These are phyloP conservation scores for Dolomedes plantarius DNA, from an alignment of 2,888 invertebrate species.

Conservation along the genomic window DNA sequence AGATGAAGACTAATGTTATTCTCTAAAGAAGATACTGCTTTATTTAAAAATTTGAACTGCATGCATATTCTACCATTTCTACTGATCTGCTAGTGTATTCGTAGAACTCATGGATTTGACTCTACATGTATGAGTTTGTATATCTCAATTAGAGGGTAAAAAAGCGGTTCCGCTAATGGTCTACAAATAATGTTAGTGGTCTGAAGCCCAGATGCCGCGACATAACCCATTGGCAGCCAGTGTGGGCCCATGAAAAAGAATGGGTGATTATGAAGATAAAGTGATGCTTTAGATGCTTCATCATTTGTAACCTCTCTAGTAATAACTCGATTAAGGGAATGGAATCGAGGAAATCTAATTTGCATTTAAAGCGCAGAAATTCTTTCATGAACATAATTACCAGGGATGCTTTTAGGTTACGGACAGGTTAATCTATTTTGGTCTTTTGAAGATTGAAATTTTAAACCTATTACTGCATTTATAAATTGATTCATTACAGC, in stretches of 20 bases:
- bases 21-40: too few relatives aligned
- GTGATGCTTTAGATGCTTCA: slow-evolving; percentile 22
- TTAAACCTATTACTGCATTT: neutral
- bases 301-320: slow-evolving; percentile 38
- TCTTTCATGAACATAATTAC: slow-evolving; percentile 28
- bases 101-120: too few relatives aligned
- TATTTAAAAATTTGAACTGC: too few relatives aligned
- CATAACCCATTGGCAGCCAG: too few relatives aligned
- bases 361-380: slow-evolving; percentile 58
- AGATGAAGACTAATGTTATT: too few relatives aligned
- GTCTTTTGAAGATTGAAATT: slow-evolving; percentile 15
- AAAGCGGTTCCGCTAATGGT: neutral
- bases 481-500: too few relatives aligned
- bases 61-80: too few relatives aligned
- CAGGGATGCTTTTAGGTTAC: slow-evolving; percentile 18
- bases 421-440: slow-evolving; percentile 23
- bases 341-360: slow-evolving; percentile 48
- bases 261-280: slow-evolving; percentile 30
- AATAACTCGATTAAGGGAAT: slow-evolving; percentile 47
- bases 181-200: too few relatives aligned
- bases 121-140: too few relatives aligned
- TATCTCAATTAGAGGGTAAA: neutral
- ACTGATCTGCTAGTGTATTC: too few relatives aligned
- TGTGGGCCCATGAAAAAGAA: slow-evolving; percentile 4
- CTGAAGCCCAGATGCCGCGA: too few relatives aligned